These are phyloP conservation scores for Allobates femoralis DNA, from an alignment of 2,797 vertebrate species.

Conservation along the genomic window DNA sequence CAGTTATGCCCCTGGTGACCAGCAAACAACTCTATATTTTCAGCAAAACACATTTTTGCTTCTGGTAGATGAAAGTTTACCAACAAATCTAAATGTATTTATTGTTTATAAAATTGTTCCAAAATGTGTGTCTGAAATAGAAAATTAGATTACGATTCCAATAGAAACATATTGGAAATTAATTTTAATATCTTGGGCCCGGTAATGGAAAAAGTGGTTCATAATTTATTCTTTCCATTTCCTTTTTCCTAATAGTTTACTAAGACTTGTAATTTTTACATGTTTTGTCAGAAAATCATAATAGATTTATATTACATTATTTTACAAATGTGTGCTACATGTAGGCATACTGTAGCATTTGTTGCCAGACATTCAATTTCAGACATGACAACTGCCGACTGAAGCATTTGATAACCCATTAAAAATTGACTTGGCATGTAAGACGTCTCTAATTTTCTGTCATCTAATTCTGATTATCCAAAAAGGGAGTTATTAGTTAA, in stretches of 20 bases:
- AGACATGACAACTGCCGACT: neutral
- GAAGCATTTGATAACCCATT: neutral
- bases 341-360: neutral
- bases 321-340: neutral
- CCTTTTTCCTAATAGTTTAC: neutral
- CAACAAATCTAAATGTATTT: neutral
- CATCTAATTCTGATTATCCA: neutral
- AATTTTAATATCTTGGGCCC: neutral
- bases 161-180: neutral
- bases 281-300: neutral
- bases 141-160: neutral
- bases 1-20: no score
- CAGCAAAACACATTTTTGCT: neutral
- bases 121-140: neutral
- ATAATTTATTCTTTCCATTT: neutral
- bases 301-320: neutral
- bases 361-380: neutral
- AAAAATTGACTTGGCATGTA: neutral
- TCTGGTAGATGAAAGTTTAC: neutral
- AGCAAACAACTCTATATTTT: neutral
- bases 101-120: neutral
- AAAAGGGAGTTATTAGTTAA: slow-evolving; percentile 14
- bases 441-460: neutral
- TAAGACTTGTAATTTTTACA: neutral
- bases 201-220: neutral